A percentile compares a stretch with the other conserved stretches of the same genome.
phyloP scores from a whole-genome alignment of 2,888 invertebrate genomes.

The Saturnia pavonia region DNA sequence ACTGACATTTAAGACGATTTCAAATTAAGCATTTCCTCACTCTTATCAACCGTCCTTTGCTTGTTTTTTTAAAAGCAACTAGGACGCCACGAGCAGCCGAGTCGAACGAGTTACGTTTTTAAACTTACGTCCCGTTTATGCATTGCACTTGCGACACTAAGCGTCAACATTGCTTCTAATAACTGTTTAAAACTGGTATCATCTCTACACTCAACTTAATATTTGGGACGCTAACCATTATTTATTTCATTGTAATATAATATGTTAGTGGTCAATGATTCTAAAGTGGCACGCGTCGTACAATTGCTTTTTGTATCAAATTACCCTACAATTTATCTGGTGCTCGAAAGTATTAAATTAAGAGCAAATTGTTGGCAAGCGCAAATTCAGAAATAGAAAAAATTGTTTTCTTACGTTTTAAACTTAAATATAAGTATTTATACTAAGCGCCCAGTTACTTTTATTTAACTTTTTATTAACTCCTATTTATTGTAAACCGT shows the following conservation, averaged over 20 bases:
- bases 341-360: slow-evolving; percentile 24
- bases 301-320: slow-evolving; percentile 4
- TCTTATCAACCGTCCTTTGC: slow-evolving; percentile 46
- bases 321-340: slow-evolving; percentile 26
- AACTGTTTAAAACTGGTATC: slow-evolving; percentile 6
- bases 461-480: background rate
- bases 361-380: slow-evolving; percentile 32
- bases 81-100: slow-evolving; percentile 51
- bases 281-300: slow-evolving; percentile 24
- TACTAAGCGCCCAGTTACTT: background rate
- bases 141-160: slow-evolving; percentile 1
- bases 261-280: background rate
- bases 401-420: slow-evolving; percentile 24
- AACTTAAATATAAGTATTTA: background rate
- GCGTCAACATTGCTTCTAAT: slow-evolving; percentile 9
- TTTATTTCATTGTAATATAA: slow-evolving; percentile 16
- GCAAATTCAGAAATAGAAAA: slow-evolving; percentile 25
- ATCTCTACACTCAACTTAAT: slow-evolving; percentile 21
- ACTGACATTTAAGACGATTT: slow-evolving; percentile 7
- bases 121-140: slow-evolving; percentile 29
- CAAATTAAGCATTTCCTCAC: slow-evolving; percentile 38
- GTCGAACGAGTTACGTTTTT: slow-evolving; percentile 60
- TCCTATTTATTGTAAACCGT: slow-evolving; percentile 1
- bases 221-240: slow-evolving; percentile 31
- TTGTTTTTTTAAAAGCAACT: slow-evolving; percentile 43